Evolutionary conservation across 1,140 invertebrate species (phyloP).

Genomic region (Drosophila burlai): DNA sequence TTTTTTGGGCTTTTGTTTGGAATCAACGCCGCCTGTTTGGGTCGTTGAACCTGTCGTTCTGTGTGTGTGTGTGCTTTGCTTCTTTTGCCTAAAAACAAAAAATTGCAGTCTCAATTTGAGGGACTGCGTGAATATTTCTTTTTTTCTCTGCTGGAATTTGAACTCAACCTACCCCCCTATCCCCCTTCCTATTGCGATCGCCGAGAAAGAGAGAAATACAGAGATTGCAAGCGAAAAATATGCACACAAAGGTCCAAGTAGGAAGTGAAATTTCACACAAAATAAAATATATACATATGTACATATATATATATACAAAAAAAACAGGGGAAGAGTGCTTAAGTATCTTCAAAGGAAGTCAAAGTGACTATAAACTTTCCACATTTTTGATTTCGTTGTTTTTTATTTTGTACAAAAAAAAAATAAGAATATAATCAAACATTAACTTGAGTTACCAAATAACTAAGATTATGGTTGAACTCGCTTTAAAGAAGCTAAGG

Average conservation of each 20-base stretch:
- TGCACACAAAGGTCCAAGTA: slow-evolving; percentile 4
- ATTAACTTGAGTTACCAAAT: neutral
- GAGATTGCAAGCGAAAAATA: neutral
- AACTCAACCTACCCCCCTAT: neutral
- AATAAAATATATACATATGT: neutral
- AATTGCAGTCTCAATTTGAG: slow-evolving; percentile 70
- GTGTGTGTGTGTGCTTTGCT: slow-evolving; percentile 15
- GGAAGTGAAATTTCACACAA: slow-evolving; percentile 17
- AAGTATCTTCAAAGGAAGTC: slow-evolving; percentile 9
- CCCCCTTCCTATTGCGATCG: neutral
- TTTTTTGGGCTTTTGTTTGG: slow-evolving; percentile 66
- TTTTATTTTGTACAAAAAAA: neutral
- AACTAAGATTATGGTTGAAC: neutral
- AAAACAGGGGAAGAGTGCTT: neutral
- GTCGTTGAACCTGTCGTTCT: slow-evolving; percentile 67
- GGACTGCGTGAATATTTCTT: slow-evolving; percentile 54
- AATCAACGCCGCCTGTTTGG: slow-evolving; percentile 58
- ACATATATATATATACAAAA: too few species aligned
- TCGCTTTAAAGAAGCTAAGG: neutral
- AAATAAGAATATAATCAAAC: neutral
- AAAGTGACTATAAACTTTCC: neutral
- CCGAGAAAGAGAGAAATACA: neutral
- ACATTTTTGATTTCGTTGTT: neutral
- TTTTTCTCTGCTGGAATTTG: slow-evolving; percentile 62
- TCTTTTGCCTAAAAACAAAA: slow-evolving; percentile 79